Conservation (phyloP, 2,888 invertebrate genomes). For the Thera britannica region DNA sequence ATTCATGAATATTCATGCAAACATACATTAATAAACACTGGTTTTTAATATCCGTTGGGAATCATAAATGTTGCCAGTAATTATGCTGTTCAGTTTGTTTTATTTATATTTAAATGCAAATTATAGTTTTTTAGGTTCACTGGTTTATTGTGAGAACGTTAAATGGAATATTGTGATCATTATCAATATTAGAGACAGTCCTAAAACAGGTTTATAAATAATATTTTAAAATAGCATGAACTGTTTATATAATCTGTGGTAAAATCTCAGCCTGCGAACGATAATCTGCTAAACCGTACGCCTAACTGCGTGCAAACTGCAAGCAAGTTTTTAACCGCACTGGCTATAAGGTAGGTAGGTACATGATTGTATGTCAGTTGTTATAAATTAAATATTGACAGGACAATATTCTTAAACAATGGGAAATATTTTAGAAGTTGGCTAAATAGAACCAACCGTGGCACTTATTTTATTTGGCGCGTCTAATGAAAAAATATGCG, state of each 20-base stretch:
- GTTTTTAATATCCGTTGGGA: conserved; percentile 23
- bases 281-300: background rate
- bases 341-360: background rate
- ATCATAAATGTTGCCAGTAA: conserved; percentile 27
- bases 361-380: too few species aligned
- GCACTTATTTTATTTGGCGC: too few species aligned
- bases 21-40: conserved; percentile 24
- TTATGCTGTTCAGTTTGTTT: conserved; percentile 27
- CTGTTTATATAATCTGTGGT: conserved; percentile 1
- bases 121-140: conserved; percentile 19
- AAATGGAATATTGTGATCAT: conserved; percentile 21
- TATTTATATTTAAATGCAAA: conserved; percentile 21
- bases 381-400: too few species aligned
- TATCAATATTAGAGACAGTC: conserved; percentile 7
- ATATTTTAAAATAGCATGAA: conserved; percentile 6
- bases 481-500: too few species aligned
- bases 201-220: conserved; percentile 11
- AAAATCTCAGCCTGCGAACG: background rate
- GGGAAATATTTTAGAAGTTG: too few species aligned
- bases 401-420: too few species aligned
- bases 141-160: conserved; percentile 20
- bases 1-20: conserved; percentile 31
- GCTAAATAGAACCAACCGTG: too few species aligned
- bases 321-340: background rate
- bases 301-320: background rate